Base-by-base conservation (phyloP, 1,140 invertebrate species). In the Achroia grisella region DNA sequence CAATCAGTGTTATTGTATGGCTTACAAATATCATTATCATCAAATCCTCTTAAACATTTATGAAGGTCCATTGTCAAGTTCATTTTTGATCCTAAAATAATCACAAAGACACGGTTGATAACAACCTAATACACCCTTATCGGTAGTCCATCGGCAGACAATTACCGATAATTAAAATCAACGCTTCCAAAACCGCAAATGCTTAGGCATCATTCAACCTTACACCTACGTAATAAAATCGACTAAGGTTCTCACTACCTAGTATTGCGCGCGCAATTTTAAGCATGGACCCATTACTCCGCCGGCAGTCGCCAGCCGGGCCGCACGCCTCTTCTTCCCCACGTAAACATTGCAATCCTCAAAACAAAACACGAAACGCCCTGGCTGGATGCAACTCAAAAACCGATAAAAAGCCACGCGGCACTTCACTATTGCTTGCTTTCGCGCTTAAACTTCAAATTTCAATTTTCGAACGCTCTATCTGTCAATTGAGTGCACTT, bases 161-260 rank as follows among this genome's bases (percentile, higher is more conserved):
- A 48, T 35, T 43, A 48, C 31, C 51, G 39, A 60, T 66, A 58
- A 58, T 59, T 56, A 56, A 58, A 53, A 52, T 45, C 43, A 62
- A 62, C 54, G 59, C 53, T 60, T 54, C 61, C 57, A 56, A 53
- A 44, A 58, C 54, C 52, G 32, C 53, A 61, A 62, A 54, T 57
- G 60, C 54, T 62, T 44, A 54, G 52, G 29, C 43, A 42, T 39
- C 46, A 43, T 45, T 55, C 36, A 50, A 62, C 55, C 53, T 73
- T 75, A 75, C 71, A 77, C 68, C 70, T 80, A 77, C 73, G 71
- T 72, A 71, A 75, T 79, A 74, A 74, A 80, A 80, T 76, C 72
- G 74, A 76, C 74, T 65, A 67, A 75, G 69, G 65, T 69, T 68
- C 60, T 45, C 45, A 23, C 17, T 23, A 10, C 17, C 50, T 50